These are phyloP conservation scores for Macrostomum lignano DNA, from an alignment of 1,140 invertebrate species.

Conservation along the genomic window DNA sequence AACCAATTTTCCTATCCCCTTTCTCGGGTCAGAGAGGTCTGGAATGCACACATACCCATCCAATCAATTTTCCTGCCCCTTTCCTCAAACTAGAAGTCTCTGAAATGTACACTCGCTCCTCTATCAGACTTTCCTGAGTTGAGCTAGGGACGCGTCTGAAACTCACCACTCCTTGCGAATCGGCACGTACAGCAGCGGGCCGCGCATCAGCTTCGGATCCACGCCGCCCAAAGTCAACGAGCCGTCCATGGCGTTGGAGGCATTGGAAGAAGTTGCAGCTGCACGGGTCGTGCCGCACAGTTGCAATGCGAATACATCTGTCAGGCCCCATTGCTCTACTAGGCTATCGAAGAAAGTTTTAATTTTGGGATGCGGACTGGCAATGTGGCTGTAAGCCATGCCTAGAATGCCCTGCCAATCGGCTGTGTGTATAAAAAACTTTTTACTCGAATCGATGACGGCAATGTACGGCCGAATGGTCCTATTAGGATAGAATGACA, in stretches of 20 bases:
- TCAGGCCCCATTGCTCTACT: constrained; percentile 9
- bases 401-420: constrained; percentile 31
- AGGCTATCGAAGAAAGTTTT: constrained; percentile 17
- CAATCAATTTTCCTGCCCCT: no score
- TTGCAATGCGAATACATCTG: constrained; percentile 18
- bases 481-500: constrained; percentile 10
- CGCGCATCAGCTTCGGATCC: constrained; percentile 11
- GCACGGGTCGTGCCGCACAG: constrained; percentile 13
- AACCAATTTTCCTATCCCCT: no score
- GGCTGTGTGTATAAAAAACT: constrained; percentile 21
- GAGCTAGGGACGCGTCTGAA: no score
- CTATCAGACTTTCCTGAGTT: no score
- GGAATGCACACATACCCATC: no score
- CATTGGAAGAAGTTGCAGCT: constrained; percentile 5
- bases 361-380: constrained; percentile 8
- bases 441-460: not conserved
- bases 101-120: no score
- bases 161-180: constrained; percentile 19
- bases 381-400: constrained; percentile 24
- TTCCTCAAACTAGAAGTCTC: no score
- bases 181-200: constrained; percentile 14
- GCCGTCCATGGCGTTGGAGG: no score
- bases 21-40: no score
- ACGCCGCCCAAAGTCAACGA: constrained; percentile 19
- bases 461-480: not conserved